These are phyloP conservation scores for Lamellibrachia satsuma DNA, from an alignment of 2,888 invertebrate genomes.

Conservation along the genomic window DNA sequence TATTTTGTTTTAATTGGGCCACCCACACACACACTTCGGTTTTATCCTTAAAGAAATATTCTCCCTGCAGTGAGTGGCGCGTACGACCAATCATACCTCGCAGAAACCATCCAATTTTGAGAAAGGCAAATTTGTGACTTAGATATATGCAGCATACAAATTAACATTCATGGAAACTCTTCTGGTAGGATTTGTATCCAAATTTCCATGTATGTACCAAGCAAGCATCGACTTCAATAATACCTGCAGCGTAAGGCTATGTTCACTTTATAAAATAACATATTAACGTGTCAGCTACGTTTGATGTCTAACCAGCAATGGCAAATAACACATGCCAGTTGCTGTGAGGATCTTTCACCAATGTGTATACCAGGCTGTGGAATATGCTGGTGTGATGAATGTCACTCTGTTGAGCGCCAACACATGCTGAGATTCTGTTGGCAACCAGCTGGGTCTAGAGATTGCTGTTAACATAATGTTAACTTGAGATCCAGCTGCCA, in stretches of 20 bases:
- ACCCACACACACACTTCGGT: no score
- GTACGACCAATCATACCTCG: no score
- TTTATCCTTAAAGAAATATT: neutral
- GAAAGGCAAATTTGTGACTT: no score
- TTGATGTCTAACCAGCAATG: neutral
- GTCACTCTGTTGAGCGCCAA: neutral
- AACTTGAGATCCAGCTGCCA: neutral
- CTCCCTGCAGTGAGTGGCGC: no score
- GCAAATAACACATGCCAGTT: neutral
- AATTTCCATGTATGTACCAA: neutral
- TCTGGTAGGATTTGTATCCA: neutral
- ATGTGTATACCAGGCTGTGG: neutral
- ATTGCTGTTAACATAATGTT: constrained; percentile 1
- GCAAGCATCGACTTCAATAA: neutral
- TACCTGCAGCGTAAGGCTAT: neutral
- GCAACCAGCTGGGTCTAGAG: neutral
- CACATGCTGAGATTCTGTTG: neutral
- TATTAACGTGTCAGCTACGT: neutral
- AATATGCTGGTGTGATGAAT: neutral
- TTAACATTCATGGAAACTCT: neutral
- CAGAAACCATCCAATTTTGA: no score
- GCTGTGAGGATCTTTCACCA: neutral
- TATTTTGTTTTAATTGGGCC: no score
- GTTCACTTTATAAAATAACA: neutral
- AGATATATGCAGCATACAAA: neutral